Percentiles rank a stretch among this genome's conserved stretches.
These are phyloP conservation scores for Ctenicera cuprea DNA, from an alignment of 2,888 invertebrate genomes.

Conservation along the genomic window DNA sequence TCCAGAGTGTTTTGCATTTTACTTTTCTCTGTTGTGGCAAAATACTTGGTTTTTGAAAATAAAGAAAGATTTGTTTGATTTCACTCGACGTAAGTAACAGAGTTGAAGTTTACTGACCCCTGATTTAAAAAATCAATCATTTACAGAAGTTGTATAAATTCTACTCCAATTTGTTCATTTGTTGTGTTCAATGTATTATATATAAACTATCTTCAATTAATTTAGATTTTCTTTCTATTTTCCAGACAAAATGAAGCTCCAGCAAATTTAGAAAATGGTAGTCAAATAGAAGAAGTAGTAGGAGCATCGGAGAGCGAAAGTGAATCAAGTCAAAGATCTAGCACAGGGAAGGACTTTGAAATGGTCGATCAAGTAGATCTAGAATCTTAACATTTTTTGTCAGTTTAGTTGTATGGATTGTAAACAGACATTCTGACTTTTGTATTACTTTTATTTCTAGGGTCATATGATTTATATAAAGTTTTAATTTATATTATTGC, in stretches of 20 bases:
- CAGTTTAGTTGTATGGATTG: conserved; percentile 7
- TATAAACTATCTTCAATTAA: too few relatives aligned
- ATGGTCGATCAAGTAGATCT: conserved; percentile 85
- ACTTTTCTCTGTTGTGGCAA: too few relatives aligned
- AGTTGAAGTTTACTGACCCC: too few relatives aligned
- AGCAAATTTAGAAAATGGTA: conserved; percentile 36
- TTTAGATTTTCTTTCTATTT: too few relatives aligned
- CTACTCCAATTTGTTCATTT: too few relatives aligned
- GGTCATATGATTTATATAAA: conserved; percentile 8
- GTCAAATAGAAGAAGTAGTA: conserved; percentile 64
- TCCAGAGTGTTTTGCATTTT: too few relatives aligned
- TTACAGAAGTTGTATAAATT: too few relatives aligned
- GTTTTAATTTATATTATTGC: conserved; percentile 14
- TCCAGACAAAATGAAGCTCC: conserved; percentile 45
- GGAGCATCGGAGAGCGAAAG: conserved; percentile 87
- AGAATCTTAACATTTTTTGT: conserved; percentile 67
- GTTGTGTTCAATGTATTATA: too few relatives aligned
- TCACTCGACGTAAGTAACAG: too few relatives aligned
- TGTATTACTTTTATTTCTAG: conserved; percentile 14
- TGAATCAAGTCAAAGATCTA: conserved; percentile 86
- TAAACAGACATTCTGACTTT: conserved; percentile 5
- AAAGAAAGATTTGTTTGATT: too few relatives aligned
- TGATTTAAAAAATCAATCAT: too few relatives aligned
- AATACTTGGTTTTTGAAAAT: too few relatives aligned
- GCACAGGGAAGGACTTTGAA: conserved; percentile 91